These are phyloP conservation scores for Trogon surrucura DNA, from an alignment of 2,113 vertebrate genomes.

Conservation along the genomic window DNA sequence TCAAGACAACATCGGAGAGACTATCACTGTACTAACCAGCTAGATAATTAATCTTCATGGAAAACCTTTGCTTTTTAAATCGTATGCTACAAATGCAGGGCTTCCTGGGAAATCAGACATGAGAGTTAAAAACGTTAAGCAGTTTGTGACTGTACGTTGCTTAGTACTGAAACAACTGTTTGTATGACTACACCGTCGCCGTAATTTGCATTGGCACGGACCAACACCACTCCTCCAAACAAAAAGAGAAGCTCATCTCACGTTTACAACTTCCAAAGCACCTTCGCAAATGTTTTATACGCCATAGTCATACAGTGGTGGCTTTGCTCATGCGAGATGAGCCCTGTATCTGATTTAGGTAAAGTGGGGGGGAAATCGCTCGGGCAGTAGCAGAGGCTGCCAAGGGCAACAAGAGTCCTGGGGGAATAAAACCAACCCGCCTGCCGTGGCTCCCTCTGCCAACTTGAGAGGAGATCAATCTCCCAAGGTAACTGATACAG, in stretches of 20 bases:
- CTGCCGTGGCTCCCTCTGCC: not conserved
- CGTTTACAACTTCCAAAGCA: not conserved
- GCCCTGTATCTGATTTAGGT: not conserved
- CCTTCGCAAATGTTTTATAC: not conserved
- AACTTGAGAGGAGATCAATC: not conserved
- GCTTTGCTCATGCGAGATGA: not conserved
- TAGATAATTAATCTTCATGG: not conserved
- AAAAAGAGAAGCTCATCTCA: not conserved
- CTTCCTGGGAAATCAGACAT: not conserved
- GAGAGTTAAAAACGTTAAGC: not conserved
- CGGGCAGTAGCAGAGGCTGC: not conserved
- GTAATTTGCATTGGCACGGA: not conserved
- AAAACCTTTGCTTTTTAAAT: not conserved
- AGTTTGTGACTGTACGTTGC: not conserved
- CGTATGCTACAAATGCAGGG: not conserved
- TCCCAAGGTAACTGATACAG: not conserved
- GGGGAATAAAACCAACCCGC: not conserved
- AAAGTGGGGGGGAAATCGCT: not conserved
- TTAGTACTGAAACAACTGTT: not conserved
- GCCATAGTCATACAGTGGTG: too few species aligned
- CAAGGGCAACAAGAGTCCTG: not conserved
- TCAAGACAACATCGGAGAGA: accelerated
- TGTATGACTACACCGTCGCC: not conserved
- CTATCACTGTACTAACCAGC: not conserved
- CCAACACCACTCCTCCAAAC: not conserved